phyloP scores from a whole-genome alignment of 2,113 vertebrate species.

The Eurystomus gularis region DNA sequence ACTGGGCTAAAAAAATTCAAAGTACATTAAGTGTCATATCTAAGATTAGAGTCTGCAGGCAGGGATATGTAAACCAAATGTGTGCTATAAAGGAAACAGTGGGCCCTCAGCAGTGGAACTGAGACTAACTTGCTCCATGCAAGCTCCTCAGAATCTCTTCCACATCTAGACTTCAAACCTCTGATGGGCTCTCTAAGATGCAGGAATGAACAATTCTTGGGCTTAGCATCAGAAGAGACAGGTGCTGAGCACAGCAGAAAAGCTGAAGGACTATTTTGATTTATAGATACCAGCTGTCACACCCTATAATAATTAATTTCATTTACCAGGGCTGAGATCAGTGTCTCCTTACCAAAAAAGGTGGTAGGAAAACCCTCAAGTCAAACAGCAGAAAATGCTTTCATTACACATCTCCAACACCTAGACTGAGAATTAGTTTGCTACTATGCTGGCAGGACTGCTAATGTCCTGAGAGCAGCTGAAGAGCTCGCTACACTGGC shows the following conservation, averaged over 20 bases:
- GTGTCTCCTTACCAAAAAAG: not conserved
- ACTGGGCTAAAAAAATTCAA: not conserved
- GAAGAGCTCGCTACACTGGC: fast-evolving
- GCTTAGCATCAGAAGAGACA: not conserved
- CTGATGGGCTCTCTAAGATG: not conserved
- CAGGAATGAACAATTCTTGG: not conserved
- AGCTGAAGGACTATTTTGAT: not conserved
- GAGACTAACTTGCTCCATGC: not conserved
- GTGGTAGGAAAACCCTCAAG: not conserved
- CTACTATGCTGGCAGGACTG: not conserved
- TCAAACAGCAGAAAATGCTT: not conserved
- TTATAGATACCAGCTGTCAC: not conserved
- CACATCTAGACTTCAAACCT: not conserved
- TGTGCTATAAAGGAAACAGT: not conserved
- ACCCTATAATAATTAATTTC: not conserved
- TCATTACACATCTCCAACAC: not conserved
- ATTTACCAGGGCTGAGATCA: not conserved
- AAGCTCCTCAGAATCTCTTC: not conserved
- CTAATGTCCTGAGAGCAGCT: not conserved
- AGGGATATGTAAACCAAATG: not conserved
- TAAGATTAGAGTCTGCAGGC: constrained; percentile 21
- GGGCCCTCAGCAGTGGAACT: not conserved
- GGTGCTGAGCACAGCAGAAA: not conserved
- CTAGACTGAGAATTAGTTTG: not conserved
- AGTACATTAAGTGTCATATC: not conserved